Percentiles rank a stretch among this genome's conserved stretches.
Conservation (phyloP, 2,113 vertebrate species). For the Anseranas semipalmata region DNA sequence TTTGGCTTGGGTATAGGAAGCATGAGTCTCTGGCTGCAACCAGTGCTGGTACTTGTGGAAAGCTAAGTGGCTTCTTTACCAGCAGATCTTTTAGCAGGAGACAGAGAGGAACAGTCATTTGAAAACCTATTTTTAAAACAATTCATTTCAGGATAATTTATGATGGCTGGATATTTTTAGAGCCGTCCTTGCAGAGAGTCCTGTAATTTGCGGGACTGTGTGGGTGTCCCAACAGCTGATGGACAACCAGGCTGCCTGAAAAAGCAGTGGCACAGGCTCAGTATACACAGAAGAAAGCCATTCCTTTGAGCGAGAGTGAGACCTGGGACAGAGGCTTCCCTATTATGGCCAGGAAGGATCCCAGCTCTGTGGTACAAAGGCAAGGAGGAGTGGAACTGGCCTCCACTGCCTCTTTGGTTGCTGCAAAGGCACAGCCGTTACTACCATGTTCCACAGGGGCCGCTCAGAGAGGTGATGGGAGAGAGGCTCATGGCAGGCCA, state of each 20-base stretch:
- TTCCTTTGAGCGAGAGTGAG: slow-evolving; percentile 23
- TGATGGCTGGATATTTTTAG: slow-evolving; percentile 72
- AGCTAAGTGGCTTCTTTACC: slow-evolving; percentile 55
- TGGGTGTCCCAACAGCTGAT: slow-evolving; percentile 75
- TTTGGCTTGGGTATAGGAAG: slow-evolving; percentile 49
- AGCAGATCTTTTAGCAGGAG: slow-evolving; percentile 46
- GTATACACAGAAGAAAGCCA: slow-evolving; percentile 42
- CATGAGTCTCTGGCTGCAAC: slow-evolving; percentile 44
- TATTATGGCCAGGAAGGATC: background rate
- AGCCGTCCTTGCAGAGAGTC: slow-evolving; percentile 51
- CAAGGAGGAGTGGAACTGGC: background rate
- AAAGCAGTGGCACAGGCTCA: slow-evolving; percentile 65
- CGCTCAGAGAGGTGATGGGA: background rate
- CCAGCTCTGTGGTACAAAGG: slow-evolving; percentile 14
- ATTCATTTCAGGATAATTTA: slow-evolving; percentile 74
- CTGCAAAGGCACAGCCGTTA: background rate
- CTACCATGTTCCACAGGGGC: background rate
- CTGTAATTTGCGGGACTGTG: slow-evolving; percentile 77
- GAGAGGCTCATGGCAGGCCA: background rate
- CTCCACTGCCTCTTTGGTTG: background rate
- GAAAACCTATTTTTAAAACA: slow-evolving; percentile 80
- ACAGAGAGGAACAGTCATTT: slow-evolving; percentile 67
- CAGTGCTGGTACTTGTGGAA: slow-evolving; percentile 48
- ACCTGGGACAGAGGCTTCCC: slow-evolving; percentile 15
- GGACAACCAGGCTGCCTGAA: slow-evolving; percentile 61